Evolutionary conservation across 2,888 invertebrate species (phyloP).

Genomic region (Tetragonisca angustula): DNA sequence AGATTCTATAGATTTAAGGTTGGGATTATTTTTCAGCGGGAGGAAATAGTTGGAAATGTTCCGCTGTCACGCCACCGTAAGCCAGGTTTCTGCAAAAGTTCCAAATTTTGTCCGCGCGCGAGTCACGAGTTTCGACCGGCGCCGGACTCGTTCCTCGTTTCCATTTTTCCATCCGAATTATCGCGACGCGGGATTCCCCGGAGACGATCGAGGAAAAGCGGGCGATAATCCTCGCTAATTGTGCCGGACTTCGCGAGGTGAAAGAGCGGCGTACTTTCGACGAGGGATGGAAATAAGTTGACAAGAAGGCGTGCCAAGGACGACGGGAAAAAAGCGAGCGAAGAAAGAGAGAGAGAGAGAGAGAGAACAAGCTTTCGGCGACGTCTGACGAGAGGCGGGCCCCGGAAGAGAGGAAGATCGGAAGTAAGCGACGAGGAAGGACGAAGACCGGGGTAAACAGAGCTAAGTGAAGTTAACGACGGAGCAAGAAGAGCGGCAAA

Average conservation of each 20-base stretch:
- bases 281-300: slow-evolving; percentile 42
- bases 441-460: slow-evolving; percentile 73
- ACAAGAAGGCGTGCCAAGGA: slow-evolving; percentile 17
- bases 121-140: not conserved
- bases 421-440: slow-evolving; percentile 35
- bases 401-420: slow-evolving; percentile 23
- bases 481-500: slow-evolving; percentile 75
- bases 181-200: not conserved
- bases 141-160: not conserved
- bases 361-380: slow-evolving; percentile 33
- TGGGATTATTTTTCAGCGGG: no score
- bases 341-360: not conserved
- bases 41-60: no score
- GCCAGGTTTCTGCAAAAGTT: no score
- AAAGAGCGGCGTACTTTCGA: slow-evolving; percentile 20
- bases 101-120: no score
- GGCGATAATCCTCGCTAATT: slow-evolving; percentile 21
- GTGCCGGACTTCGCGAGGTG: slow-evolving; percentile 32
- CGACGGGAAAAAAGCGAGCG: slow-evolving; percentile 23
- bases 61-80: no score
- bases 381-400: slow-evolving; percentile 56
- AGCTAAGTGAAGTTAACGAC: slow-evolving; percentile 79
- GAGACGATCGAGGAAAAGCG: not conserved
- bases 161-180: not conserved
- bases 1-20: no score